Conservation (phyloP, 2,888 invertebrate species). For the Priocnemis perturbator region DNA sequence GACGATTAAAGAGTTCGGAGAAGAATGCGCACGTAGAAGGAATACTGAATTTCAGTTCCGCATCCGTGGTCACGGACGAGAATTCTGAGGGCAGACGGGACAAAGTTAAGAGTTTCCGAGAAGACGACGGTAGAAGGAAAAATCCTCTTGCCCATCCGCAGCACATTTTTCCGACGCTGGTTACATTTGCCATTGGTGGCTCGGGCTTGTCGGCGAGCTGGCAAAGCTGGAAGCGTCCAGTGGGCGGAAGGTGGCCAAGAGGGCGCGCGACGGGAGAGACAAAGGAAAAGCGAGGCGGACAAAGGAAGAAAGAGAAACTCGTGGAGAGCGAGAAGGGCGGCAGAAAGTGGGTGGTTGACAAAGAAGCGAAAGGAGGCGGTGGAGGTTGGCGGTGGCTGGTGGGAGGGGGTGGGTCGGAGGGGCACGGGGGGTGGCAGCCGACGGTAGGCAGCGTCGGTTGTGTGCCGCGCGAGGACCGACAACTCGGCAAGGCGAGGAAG, state of each 20-base stretch:
- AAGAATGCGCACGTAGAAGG: constrained; percentile 19
- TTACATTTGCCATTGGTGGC: constrained; percentile 47
- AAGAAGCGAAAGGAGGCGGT: constrained; percentile 15
- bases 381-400: constrained; percentile 30
- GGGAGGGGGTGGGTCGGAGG: neutral
- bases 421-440: constrained; percentile 7
- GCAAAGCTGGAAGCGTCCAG: neutral
- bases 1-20: neutral
- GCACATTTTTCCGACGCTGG: constrained; percentile 27
- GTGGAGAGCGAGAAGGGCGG: constrained; percentile 13
- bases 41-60: neutral
- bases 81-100: constrained; percentile 2
- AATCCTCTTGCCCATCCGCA: constrained; percentile 4
- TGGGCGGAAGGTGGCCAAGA: neutral
- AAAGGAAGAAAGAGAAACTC: constrained; percentile 30
- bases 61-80: no score
- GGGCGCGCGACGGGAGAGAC: constrained; percentile 18
- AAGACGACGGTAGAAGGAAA: no score
- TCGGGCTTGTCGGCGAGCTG: constrained; percentile 19
- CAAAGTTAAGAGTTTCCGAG: neutral
- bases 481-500: constrained; percentile 26
- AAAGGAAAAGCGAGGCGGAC: constrained; percentile 7
- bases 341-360: constrained; percentile 12
- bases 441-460: constrained; percentile 28
- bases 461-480: constrained; percentile 31